Conservation (phyloP, 2,113 vertebrate genomes). For the Canis aureus region DNA sequence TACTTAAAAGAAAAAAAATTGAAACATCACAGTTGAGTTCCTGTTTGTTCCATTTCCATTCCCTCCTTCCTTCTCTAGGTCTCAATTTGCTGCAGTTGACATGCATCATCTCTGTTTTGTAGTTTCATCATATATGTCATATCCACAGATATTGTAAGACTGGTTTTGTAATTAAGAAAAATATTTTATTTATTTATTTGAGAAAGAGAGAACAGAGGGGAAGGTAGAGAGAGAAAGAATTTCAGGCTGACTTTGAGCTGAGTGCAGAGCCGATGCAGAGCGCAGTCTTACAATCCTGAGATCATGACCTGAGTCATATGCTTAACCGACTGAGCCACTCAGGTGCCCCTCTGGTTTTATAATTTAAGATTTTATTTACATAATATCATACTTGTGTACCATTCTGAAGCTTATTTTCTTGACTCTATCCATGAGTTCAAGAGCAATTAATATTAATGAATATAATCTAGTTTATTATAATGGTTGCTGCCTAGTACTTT, state of each 20-base stretch:
- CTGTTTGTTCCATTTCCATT: neutral
- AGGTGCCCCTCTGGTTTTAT: neutral
- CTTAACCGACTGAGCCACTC: neutral
- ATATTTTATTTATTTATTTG: neutral
- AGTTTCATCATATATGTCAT: neutral
- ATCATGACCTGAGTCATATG: neutral
- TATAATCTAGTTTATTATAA: neutral
- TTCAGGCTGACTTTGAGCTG: neutral
- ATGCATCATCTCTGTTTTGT: neutral
- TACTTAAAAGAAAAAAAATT: neutral
- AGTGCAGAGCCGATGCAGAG: neutral
- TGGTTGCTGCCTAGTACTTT: neutral
- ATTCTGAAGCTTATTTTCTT: neutral
- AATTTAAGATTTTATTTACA: neutral
- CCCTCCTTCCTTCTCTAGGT: neutral
- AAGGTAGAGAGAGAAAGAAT: neutral
- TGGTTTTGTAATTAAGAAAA: neutral
- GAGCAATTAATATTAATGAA: neutral
- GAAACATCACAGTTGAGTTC: neutral
- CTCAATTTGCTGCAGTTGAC: neutral
- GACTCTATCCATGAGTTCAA: neutral
- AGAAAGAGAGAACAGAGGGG: neutral
- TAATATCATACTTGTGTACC: neutral
- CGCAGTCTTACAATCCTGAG: neutral
- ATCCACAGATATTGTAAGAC: neutral